Base-by-base conservation (phyloP, 1,140 invertebrate genomes). In the Scaptomyza pallida region DNA sequence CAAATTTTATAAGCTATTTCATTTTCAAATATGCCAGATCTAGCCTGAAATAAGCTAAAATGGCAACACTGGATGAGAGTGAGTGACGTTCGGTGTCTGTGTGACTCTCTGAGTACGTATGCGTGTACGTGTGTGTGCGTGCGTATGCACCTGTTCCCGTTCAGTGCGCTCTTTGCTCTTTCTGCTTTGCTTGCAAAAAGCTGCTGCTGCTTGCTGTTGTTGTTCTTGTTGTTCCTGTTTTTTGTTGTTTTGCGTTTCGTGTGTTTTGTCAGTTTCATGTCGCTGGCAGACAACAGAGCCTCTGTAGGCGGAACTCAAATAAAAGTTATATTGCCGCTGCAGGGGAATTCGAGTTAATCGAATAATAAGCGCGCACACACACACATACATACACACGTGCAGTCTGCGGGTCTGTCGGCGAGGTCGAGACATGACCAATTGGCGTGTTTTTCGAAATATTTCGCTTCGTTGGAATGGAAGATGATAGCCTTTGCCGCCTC, bases 371-470 rank as follows among this genome's bases (percentile, higher is more conserved):
- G 43, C 76, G 57, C 62, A 51, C 52, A 69, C 33, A 55, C 54
- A 55, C 63, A 57, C 47, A 57, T 47, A 45, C 35, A 48, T 26
- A 45, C 5, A 68, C 50, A 44, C 41, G 51, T 43, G 72, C 33
- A 35, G 33, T 35, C 33, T 37, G 33, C 12, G 9, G 26, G n/a
- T n/a, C 9, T 80, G 70, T 48, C 62, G 54, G 33, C 56, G 81
- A 86, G 81, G 81, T 86, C 81, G 81, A 77, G 77, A 81, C 81
- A 86, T 86, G 81, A 86, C 82, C 82, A 86, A 86, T 86, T 86
- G 82, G 82, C 82, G 82, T 88, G 81, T 88, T 86, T 85, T 86
- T 81, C 67, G 72, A 80, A 81, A 77, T 77, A 64, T 44, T 76
- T 74, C 55, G 64, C 65, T 77, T 77, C 75, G 65, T 41, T 65